These are phyloP conservation scores for Haliaeetus leucogaster DNA, from an alignment of 2,113 vertebrate species.

Conservation along the genomic window DNA sequence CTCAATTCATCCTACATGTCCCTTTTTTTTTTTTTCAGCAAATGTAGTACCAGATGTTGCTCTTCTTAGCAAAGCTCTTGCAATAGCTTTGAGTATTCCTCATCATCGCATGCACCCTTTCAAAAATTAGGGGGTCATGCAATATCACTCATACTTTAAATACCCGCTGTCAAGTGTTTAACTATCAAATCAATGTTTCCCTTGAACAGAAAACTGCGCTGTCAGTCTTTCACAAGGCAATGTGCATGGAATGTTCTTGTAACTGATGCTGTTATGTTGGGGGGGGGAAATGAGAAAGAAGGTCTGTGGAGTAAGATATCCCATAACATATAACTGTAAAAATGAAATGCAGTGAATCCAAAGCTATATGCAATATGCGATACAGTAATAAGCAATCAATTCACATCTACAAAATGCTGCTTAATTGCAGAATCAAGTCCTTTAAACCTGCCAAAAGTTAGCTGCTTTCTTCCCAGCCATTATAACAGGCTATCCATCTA, in stretches of 20 bases:
- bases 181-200: background rate
- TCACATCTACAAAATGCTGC: background rate
- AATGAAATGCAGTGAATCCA: background rate
- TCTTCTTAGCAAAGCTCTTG: background rate
- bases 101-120: background rate
- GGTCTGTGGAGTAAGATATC: background rate
- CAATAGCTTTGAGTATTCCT: background rate
- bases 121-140: background rate
- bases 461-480: background rate
- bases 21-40: background rate
- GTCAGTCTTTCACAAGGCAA: background rate
- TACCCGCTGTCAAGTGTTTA: background rate
- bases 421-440: background rate
- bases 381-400: background rate
- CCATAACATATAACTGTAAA: background rate
- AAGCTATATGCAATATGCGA: background rate
- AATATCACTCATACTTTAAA: background rate
- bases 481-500: background rate
- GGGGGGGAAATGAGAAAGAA: background rate
- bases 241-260: background rate
- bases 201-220: background rate
- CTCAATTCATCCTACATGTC: background rate
- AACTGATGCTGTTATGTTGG: background rate
- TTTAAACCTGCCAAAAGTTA: background rate
- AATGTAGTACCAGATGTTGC: background rate